Percentiles rank a stretch among this genome's conserved stretches.
These are phyloP conservation scores for Ceratotherium simum DNA, from an alignment of 2,113 vertebrate species.

Conservation along the genomic window DNA sequence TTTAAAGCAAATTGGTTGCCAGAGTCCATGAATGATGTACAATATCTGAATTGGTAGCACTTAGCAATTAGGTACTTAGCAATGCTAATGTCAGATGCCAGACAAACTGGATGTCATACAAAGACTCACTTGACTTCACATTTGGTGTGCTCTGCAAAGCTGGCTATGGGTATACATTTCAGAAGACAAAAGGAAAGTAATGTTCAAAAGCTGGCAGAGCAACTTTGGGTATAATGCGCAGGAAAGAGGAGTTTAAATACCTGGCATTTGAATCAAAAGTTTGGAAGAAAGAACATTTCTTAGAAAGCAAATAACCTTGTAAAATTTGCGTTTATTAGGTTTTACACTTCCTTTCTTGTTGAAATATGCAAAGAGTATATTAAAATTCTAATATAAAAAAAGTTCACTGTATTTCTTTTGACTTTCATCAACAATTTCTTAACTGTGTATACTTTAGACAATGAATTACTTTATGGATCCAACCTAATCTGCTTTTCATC, in stretches of 20 bases:
- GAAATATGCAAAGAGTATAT: not conserved
- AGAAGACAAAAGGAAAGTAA: slow-evolving; percentile 59
- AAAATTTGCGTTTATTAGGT: not conserved
- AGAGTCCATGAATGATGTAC: slow-evolving; percentile 32
- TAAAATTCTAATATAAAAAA: not conserved
- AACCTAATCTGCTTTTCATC: not conserved
- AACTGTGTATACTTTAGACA: not conserved
- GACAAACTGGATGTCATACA: slow-evolving; percentile 72
- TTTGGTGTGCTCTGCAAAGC: slow-evolving; percentile 20
- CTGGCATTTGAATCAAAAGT: not conserved
- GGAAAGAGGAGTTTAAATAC: not conserved
- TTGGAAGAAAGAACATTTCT: not conserved
- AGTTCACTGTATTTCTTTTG: not conserved
- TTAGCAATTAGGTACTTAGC: slow-evolving; percentile 51
- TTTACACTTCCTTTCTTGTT: not conserved
- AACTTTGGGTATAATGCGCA: not conserved
- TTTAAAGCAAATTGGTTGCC: slow-evolving; percentile 45
- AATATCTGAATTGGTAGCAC: slow-evolving; percentile 23
- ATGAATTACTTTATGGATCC: not conserved
- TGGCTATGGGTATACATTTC: not conserved
- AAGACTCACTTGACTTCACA: slow-evolving; percentile 58
- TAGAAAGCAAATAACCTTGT: not conserved
- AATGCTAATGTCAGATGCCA: slow-evolving; percentile 84
- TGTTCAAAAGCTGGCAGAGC: slow-evolving; percentile 41
- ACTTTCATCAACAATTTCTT: not conserved